Evolutionary conservation across 2,113 vertebrate species (phyloP).

Genomic region (Indicator maculatus): DNA sequence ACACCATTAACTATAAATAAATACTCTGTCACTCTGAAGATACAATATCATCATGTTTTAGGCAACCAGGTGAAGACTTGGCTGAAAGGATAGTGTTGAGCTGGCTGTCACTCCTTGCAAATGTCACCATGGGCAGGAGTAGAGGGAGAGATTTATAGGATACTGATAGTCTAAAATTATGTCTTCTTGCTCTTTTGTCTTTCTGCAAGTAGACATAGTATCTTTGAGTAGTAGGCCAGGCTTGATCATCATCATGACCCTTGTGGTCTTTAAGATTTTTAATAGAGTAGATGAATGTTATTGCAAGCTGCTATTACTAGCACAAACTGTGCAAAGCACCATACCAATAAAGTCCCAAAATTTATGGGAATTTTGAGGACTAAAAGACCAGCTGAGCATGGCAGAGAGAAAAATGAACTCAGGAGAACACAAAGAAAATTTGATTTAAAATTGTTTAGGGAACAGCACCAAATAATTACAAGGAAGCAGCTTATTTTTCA

Average conservation of each 20-base stretch:
- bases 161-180: background rate
- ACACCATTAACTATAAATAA: slow-evolving; percentile 25
- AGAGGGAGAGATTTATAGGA: background rate
- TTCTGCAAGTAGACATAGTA: no score
- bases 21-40: background rate
- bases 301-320: background rate
- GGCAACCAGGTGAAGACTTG: background rate
- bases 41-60: background rate
- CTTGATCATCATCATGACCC: no score
- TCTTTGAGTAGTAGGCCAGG: no score
- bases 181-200: background rate
- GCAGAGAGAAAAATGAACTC: background rate
- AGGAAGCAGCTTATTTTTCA: background rate
- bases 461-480: background rate
- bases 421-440: background rate
- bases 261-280: background rate
- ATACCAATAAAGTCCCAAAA: background rate
- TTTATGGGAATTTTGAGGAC: no score
- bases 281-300: background rate
- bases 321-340: background rate
- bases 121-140: background rate
- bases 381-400: background rate
- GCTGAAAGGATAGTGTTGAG: background rate
- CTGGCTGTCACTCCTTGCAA: background rate
- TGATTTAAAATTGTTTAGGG: background rate